Conservation (phyloP, 2,113 vertebrate genomes). For the Hemiprocne comata region DNA sequence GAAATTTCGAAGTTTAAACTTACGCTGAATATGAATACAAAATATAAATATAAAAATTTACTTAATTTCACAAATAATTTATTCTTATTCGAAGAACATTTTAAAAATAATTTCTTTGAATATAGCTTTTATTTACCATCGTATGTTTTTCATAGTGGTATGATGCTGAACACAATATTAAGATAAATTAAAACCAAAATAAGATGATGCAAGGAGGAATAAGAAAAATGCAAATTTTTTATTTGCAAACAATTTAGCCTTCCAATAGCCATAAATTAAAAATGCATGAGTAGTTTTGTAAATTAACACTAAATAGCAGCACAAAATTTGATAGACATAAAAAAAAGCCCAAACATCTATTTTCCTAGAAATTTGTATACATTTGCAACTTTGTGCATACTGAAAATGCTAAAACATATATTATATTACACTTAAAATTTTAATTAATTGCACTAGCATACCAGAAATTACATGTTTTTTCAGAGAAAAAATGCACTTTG, state of each 20-base stretch:
- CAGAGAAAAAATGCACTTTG: background rate
- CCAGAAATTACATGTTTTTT: background rate
- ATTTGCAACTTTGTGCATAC: background rate
- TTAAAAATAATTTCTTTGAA: background rate
- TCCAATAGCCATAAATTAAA: background rate
- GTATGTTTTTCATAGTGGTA: background rate
- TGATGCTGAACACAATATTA: background rate
- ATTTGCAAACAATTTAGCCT: background rate
- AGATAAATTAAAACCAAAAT: background rate
- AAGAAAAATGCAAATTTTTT: background rate
- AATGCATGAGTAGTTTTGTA: background rate
- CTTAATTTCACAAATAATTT: background rate
- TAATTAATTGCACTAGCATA: background rate
- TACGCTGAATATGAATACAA: background rate
- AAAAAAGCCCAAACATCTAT: accelerated
- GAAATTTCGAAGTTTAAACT: background rate
- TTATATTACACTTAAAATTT: background rate
- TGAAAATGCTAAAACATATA: background rate
- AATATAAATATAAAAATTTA: background rate
- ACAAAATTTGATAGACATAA: background rate
- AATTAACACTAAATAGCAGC: background rate
- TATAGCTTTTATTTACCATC: background rate
- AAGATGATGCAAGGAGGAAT: background rate
- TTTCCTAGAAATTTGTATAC: background rate
- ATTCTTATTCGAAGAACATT: background rate